Evolutionary conservation across 2,888 invertebrate species (phyloP), one percentile per base, ranked within the genome.

Genomic region (Tetragonula carbonaria): DNA sequence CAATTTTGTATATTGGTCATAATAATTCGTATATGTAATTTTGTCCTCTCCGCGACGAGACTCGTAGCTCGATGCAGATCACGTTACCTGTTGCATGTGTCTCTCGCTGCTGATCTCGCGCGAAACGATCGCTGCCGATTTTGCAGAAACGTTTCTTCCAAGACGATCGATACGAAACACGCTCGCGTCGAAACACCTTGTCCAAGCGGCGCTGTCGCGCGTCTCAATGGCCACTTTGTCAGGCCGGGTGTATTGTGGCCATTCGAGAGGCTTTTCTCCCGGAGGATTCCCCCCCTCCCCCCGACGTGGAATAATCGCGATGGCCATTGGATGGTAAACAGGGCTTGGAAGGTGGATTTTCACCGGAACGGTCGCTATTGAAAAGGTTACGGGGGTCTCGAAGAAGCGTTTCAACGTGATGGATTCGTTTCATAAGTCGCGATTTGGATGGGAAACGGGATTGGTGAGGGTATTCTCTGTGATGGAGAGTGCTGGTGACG

Each of bases 51-150:
- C 38, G 38, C 38, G 38, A 8, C 8, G 38, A 38, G 6, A 38
- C 6, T 6, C 63, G 23, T 67, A 72, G 75, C 57, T n/a, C 14
- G 5, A 23, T 6, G 2, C 16, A 21, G n/a, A 21, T 51, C 33
- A n/a, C 45, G 3, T 63, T 70, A 84, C 84, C 84, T 84, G 84
- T 84, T 84, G 57, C 57, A n/a, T n/a, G n/a, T 62, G 28, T 23
- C 14, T 28, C 3, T 23, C 23, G 16, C 18, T 21, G 18, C 23
- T 33, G 55, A 11, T 66, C 21, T 11, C 8, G 21, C 63, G 63
- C 6, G 14, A 8, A 51, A 70, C 62, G 63, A 23, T 63, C 63
- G 11, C 8, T 21, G 66, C n/a, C 55, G 45, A 33, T 33, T 33
- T 2, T 33, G 33, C 3, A 66, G 57, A n/a, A 50, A 67, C 73